Evolutionary conservation across 2,888 invertebrate species (phyloP).

Genomic region (Cremastinae sp.): DNA sequence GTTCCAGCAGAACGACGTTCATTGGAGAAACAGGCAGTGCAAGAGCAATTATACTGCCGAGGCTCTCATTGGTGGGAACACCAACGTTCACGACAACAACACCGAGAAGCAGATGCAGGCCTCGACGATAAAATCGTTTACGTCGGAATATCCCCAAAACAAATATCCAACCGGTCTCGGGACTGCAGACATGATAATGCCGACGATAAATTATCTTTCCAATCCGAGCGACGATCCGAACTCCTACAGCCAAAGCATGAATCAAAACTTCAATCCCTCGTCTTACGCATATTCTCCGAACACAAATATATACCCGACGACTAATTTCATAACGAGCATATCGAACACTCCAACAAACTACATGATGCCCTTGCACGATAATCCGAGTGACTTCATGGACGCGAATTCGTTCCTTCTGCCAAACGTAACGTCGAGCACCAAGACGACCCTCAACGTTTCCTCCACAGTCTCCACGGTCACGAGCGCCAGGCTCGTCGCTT

Average conservation of each 20-base stretch:
- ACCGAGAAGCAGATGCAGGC: conserved; percentile 72
- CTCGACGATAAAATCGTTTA: conserved; percentile 72
- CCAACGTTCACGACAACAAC: conserved; percentile 69
- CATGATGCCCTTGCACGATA: conserved; percentile 79
- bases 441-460: conserved; percentile 64
- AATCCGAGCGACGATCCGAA: conserved; percentile 74
- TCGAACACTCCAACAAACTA: conserved; percentile 77
- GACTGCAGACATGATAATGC: conserved; percentile 73
- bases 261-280: conserved; percentile 77
- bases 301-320: conserved; percentile 77
- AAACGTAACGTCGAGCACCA: conserved; percentile 71
- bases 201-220: conserved; percentile 76
- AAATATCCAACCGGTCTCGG: conserved; percentile 74
- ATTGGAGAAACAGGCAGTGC: conserved; percentile 78
- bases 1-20: conserved; percentile 75
- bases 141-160: conserved; percentile 75
- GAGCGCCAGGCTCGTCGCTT: conserved; percentile 60
- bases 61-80: conserved; percentile 76
- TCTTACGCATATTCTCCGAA: conserved; percentile 77
- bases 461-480: conserved; percentile 55
- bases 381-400: conserved; percentile 75
- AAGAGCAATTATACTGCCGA: conserved; percentile 80
- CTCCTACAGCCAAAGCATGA: conserved; percentile 77
- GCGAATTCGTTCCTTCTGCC: conserved; percentile 75
- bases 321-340: conserved; percentile 78